Evolutionary conservation across 2,113 vertebrate genomes (phyloP), one percentile per base, ranked within the genome.

Genomic region (Regulus satrapa): DNA sequence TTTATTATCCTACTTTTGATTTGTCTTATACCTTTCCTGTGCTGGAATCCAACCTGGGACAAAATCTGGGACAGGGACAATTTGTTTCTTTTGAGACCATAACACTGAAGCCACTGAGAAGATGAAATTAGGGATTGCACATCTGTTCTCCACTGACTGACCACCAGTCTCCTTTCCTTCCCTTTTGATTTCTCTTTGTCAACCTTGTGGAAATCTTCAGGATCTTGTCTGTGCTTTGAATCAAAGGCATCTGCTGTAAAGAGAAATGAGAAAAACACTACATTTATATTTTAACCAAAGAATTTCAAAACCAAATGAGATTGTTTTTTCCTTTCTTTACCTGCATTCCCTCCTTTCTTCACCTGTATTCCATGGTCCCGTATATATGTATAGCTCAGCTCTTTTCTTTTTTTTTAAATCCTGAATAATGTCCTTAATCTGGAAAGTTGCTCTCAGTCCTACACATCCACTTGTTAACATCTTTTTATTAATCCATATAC

Each of bases 11-110:
- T 66, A 5, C 36, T 49, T 74, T 17, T 77, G 32, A 54, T 82
- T 89, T 92, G 20, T 56, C 36, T 76, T 54, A 18, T 98, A 98
- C 98, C 98, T 98, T 98, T 97, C 52, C 91, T 97, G 46, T 97
- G 98, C 51, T 97, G 98, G 89, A 98, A 98, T 96, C 98, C 98
- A 80, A 98, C 96, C 64, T 98, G 97, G 8, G 97, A 96, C 74
- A 98, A 97, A 92, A 99, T 98, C 92, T 98, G 98, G 21, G 94
- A 85, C 71, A 98, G 85, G 18, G 97, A 97, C 86, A 99, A 62
- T 55, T 97, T 98, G 67, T 97, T 98, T 95, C 91, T 98, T 95
- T 98, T 98, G 31, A 99, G 98, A 13, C 98, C 98, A 55, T 98
- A 93, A 41, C 43, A 28, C 17, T 96, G 97, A 89, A 99, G 98